Percentiles rank a stretch among this genome's conserved stretches.
Conservation (phyloP, 2,113 vertebrate genomes). For the Opisthocomus hoazin region DNA sequence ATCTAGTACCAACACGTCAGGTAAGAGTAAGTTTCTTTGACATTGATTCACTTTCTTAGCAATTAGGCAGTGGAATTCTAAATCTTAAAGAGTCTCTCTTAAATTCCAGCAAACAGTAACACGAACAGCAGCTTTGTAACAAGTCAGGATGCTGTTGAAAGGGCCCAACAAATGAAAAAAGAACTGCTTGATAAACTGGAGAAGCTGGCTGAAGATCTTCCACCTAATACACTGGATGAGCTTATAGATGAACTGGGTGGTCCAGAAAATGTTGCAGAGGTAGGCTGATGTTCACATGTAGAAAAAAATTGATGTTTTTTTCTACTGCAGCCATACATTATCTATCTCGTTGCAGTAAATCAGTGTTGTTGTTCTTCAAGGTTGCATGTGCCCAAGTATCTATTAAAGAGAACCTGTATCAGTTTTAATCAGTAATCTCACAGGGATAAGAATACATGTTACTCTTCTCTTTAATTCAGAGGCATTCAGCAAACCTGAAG, state of each 20-base stretch:
- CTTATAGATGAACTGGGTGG: slow-evolving; percentile 97
- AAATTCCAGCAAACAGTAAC: slow-evolving; percentile 79
- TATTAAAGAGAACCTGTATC: not conserved
- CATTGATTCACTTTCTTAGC: not conserved
- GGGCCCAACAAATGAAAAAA: slow-evolving; percentile 94
- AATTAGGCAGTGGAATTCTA: not conserved
- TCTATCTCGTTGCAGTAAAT: not conserved
- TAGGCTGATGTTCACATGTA: slow-evolving; percentile 31
- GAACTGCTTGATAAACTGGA: slow-evolving; percentile 90
- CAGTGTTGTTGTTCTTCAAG: not conserved
- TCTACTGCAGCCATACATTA: not conserved
- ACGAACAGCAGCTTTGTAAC: slow-evolving; percentile 84
- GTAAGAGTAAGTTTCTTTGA: slow-evolving; percentile 21
- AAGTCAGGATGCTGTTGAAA: slow-evolving; percentile 94
- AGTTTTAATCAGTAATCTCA: not conserved
- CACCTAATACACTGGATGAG: slow-evolving; percentile 95
- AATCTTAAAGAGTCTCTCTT: not conserved
- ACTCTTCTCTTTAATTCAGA: not conserved
- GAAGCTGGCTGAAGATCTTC: slow-evolving; percentile 86
- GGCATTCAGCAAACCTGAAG: too few relatives aligned
- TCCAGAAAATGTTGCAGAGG: slow-evolving; percentile 97
- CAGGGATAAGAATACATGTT: not conserved
- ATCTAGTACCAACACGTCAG: slow-evolving; percentile 68
- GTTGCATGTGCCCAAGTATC: not conserved
- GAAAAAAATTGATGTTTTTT: not conserved